Base-by-base conservation (phyloP, 2,888 invertebrate species). In the Acleris literana region DNA sequence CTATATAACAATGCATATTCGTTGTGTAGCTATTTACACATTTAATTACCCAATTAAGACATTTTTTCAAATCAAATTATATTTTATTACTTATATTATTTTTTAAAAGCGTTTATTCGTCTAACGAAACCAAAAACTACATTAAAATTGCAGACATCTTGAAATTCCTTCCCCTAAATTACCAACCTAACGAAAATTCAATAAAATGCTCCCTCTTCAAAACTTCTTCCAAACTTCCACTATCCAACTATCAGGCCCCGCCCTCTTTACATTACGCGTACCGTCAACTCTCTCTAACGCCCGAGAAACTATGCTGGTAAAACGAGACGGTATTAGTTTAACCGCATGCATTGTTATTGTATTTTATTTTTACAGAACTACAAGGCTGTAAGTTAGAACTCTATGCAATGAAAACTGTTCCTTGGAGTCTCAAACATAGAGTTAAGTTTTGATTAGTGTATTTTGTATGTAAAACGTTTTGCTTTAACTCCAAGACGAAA, bases 211-310 rank as follows among this genome's bases (percentile, higher is more conserved):
- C 87, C 85, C 90, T 86, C 87, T 90, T 88, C 82, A 76, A 85
- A 91, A 92, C 87, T 92, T 92, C 91, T 91, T 90, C 84, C 79
- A 84, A 92, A 91, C 86, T 91, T 87, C 56, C 84, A 87, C 88
- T 90, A 89, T 85, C 80, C 74, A 88, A 90, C 89, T 90, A 90
- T 88, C 77, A 78, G 76, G 79, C 79, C 86, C 83, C 92, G 89
- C 90, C 86, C 78, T 72, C 72, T 64, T 69, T 69, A 72, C 73
- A 80, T 68, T 83, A 70, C 71, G 70, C 43, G 48, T 84, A 77
- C 71, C 72, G 3, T 70, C 67, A 60, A 87, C 88, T 76, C 85
- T 64, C 74, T 90, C 81, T 74, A 69, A 49, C 80, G 48, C 73
- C 69, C 61, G 53, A 16, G 49, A 70, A 76, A 76, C 67, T 72